Conservation (phyloP, 2,797 vertebrate species). For the Paratrypauchen microcephalus region DNA sequence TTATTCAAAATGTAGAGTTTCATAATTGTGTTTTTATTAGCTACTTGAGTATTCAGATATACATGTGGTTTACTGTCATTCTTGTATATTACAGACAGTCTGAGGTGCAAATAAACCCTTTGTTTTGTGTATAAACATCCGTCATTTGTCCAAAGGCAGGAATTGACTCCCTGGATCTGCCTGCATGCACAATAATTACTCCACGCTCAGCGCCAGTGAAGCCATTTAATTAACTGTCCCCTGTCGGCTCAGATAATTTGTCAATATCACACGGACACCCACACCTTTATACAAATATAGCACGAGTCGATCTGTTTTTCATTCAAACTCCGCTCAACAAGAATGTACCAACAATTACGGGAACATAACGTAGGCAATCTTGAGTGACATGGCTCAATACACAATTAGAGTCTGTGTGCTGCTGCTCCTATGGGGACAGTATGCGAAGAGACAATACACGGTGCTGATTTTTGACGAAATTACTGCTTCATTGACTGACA, state of each 20-base stretch:
- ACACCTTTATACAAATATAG: conserved; percentile 24
- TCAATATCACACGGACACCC: conserved; percentile 44
- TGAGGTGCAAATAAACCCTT: neutral
- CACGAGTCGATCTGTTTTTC: conserved; percentile 43
- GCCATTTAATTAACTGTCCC: conserved; percentile 70
- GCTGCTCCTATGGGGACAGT: conserved; percentile 29
- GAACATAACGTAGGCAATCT: conserved; percentile 30
- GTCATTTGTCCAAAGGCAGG: neutral
- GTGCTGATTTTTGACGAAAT: conserved; percentile 30
- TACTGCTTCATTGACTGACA: conserved; percentile 24
- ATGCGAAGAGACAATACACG: conserved; percentile 19
- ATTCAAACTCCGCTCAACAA: conserved; percentile 18
- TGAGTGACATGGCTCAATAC: conserved; percentile 53
- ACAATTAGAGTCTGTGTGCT: conserved; percentile 46
- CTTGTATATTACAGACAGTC: neutral
- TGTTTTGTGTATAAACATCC: neutral
- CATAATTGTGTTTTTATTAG: neutral
- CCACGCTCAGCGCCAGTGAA: conserved; percentile 39
- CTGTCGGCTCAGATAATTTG: conserved; percentile 52
- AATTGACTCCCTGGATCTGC: conserved; percentile 27
- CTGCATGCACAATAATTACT: conserved; percentile 66
- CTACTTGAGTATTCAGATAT: neutral
- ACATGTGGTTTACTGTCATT: neutral
- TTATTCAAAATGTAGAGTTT: neutral
- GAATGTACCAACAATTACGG: conserved; percentile 35